Percentiles rank a stretch among this genome's conserved stretches.
phyloP scores from a whole-genome alignment of 1,140 invertebrate genomes.

The Centruroides sculpturatus region DNA sequence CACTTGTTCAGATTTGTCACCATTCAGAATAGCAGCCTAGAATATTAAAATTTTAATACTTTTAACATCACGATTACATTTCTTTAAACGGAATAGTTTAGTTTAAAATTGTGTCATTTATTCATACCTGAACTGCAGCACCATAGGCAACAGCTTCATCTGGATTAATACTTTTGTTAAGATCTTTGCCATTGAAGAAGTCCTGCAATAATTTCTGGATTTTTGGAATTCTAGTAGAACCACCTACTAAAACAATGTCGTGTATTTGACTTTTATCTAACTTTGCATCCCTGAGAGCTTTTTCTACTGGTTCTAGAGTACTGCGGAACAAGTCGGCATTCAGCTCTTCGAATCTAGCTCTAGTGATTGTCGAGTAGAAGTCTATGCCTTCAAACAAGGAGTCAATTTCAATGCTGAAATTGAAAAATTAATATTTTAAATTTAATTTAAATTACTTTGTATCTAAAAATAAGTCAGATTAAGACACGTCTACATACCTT shows the following conservation, averaged over 20 bases:
- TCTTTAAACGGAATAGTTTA: too few relatives aligned
- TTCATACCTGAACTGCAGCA: slow-evolving; percentile 39
- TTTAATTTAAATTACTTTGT: too few relatives aligned
- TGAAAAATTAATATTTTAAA: too few relatives aligned
- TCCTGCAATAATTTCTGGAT: slow-evolving; percentile 37
- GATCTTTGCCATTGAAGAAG: slow-evolving; percentile 37
- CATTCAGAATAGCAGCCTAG: slow-evolving; percentile 67
- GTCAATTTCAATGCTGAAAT: slow-evolving; percentile 67
- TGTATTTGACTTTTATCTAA: slow-evolving; percentile 30
- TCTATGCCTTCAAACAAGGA: slow-evolving; percentile 90
- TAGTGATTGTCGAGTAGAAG: slow-evolving; percentile 87
- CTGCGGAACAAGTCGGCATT: slow-evolving; percentile 75
- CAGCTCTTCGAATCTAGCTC: slow-evolving; percentile 86
- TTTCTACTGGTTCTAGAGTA: slow-evolving; percentile 90
- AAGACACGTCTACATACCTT: too few relatives aligned
- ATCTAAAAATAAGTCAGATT: too few relatives aligned
- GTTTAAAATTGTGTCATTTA: too few relatives aligned
- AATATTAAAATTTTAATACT: too few relatives aligned
- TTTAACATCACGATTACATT: too few relatives aligned
- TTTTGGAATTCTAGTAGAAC: slow-evolving; percentile 45
- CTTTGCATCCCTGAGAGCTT: slow-evolving; percentile 36
- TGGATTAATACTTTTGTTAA: slow-evolving; percentile 35
- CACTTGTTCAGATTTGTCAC: slow-evolving; percentile 85
- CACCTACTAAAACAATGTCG: slow-evolving; percentile 42
- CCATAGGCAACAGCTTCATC: slow-evolving; percentile 41